These are phyloP conservation scores for Arrhamphus sclerolepis DNA, from an alignment of 2,797 vertebrate species.

Conservation along the genomic window DNA sequence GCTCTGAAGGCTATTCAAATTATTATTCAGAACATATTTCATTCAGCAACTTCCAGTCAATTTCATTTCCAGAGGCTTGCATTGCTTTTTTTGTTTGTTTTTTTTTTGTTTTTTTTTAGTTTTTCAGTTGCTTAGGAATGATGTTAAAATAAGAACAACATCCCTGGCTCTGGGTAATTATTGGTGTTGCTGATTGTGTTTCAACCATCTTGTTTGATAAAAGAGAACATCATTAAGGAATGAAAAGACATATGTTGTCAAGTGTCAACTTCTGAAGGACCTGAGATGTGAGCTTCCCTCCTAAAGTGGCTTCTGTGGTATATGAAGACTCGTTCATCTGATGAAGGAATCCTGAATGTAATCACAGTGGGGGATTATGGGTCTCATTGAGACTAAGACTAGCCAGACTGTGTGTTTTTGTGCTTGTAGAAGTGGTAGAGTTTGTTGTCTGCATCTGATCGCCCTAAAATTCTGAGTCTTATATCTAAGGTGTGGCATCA, in stretches of 20 bases:
- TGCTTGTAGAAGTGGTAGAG: constrained; percentile 45
- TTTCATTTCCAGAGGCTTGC: constrained; percentile 8
- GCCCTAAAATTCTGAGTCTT: constrained; percentile 34
- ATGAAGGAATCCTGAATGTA: constrained; percentile 58
- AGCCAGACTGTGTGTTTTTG: constrained; percentile 59
- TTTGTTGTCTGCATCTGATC: constrained; percentile 60
- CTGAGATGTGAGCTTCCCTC: constrained; percentile 38
- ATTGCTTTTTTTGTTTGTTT: constrained; percentile 45
- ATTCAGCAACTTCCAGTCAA: constrained; percentile 7
- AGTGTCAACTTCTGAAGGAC: constrained; percentile 64
- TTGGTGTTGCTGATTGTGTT: constrained; percentile 45
- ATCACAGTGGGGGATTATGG: constrained; percentile 71
- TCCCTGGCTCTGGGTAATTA: constrained; percentile 50
- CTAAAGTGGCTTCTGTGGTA: constrained; percentile 52
- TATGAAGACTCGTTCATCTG: constrained; percentile 43
- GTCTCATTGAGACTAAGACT: constrained; percentile 59
- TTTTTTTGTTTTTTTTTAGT: constrained; percentile 45
- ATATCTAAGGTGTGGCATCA: too few relatives aligned
- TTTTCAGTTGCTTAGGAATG: constrained; percentile 52
- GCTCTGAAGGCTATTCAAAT: constrained; percentile 57
- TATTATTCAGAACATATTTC: constrained; percentile 51
- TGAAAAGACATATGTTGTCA: constrained; percentile 54
- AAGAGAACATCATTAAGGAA: constrained; percentile 66
- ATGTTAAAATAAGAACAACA: constrained; percentile 57
- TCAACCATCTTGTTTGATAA: constrained; percentile 55